Evolutionary conservation across 2,797 vertebrate genomes (phyloP), one percentile per base, ranked within the genome.

Genomic region (Acanthurus lineatus): DNA sequence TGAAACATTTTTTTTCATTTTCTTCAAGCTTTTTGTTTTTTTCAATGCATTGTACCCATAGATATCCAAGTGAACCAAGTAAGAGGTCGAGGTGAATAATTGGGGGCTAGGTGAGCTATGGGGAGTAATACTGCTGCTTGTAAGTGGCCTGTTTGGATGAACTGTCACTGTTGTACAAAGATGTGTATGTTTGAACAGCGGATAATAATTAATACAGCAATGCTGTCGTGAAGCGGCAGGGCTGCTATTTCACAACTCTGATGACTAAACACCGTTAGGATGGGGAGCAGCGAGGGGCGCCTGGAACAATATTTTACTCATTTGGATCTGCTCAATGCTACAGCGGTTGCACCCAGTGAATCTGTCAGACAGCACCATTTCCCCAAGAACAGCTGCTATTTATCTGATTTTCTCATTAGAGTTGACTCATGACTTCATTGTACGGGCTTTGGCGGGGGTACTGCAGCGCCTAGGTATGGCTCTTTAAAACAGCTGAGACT

Each of bases 71-170:
- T 94, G 94, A 88, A 91, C 93, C 93, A 93, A 93, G 93, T 92
- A 92, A 92, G 92, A 95, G 90, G 87, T 72, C 10, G 48, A 56
- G 78, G 51, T 76, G 73, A 77, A 65, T 86, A 69, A 85, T 82
- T 91, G 92, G 89, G 77, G 86, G 88, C 87, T 91, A 90, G 90
- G 89, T 94, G 91, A 95, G 95, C 94, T 94, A 90, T 90, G 93
- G 92, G 95, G 96, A 96, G 86, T 93, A 94, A 96, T 94, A 93
- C 96, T 93, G 96, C 95, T 94, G 95, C 90, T 89, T 94, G 93
- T 96, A 97, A 97, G 97, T 97, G 96, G 95, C 96, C 94, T 96
- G 96, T 98, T 97, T 96, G 95, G 93, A 95, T 95, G 95, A 96
- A 94, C 96, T 97, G 97, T 96, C 97, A 97, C 95, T 96, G 96